phyloP scores from a whole-genome alignment of 2,888 invertebrate species.

The Apamea monoglypha region DNA sequence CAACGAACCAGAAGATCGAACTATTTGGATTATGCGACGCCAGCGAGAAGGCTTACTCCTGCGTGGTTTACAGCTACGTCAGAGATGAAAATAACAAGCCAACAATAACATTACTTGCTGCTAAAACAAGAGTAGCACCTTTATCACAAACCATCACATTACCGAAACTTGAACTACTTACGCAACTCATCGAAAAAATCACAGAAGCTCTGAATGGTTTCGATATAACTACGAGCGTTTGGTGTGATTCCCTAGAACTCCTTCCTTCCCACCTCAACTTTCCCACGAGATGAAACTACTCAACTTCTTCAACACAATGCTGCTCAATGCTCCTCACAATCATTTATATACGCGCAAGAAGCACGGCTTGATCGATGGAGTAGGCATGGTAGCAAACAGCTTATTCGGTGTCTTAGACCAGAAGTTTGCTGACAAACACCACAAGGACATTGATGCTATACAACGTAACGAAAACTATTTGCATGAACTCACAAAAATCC shows the following conservation, averaged over 20 bases:
- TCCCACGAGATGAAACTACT: constrained; percentile 13
- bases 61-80: constrained; percentile 32
- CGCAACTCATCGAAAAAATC: constrained; percentile 3
- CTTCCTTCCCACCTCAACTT: no score
- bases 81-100: background rate
- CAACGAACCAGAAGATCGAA: background rate
- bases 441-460: constrained; percentile 14
- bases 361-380: background rate
- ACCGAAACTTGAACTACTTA: constrained; percentile 10
- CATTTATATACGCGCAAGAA: background rate
- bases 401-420: constrained; percentile 24
- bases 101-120: constrained; percentile 16
- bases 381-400: constrained; percentile 15
- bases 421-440: constrained; percentile 21
- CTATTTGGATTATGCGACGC: constrained; percentile 26
- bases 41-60: constrained; percentile 5
- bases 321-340: constrained; percentile 19
- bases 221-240: background rate
- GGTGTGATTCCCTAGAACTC: constrained; percentile 23
- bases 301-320: constrained; percentile 10
- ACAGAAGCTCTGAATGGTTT: background rate
- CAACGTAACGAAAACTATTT: constrained; percentile 16
- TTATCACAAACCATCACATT: constrained; percentile 21
- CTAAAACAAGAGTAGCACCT: constrained; percentile 30
- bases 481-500: no score